Conservation (phyloP, 2,797 vertebrate genomes). For the Pelodytes ibericus region DNA sequence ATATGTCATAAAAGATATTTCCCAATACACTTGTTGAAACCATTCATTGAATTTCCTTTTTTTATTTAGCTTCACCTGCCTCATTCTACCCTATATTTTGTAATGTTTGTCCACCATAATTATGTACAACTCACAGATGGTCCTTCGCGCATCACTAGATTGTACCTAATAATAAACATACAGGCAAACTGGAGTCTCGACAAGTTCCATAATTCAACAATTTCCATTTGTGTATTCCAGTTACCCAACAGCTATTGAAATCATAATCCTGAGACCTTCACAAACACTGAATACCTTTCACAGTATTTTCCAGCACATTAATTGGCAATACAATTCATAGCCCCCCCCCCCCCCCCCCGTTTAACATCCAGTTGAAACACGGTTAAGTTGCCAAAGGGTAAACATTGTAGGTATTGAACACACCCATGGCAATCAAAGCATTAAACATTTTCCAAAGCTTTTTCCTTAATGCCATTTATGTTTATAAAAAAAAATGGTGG, state of each 20-base stretch:
- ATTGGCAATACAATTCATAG: no score
- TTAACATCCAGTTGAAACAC: background rate
- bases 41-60: conserved; percentile 29
- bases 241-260: conserved; percentile 16
- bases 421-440: background rate
- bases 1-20: conserved; percentile 44
- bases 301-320: background rate
- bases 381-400: background rate
- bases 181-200: conserved; percentile 3
- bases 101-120: conserved; percentile 12
- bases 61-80: background rate
- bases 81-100: conserved; percentile 23
- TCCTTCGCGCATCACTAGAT: conserved; percentile 7
- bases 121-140: conserved; percentile 13
- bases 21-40: conserved; percentile 49
- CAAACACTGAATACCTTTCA: background rate
- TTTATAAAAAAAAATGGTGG: conserved; percentile 19
- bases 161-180: conserved; percentile 32
- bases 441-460: background rate
- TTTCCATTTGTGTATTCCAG: conserved; percentile 1
- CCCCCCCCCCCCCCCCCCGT: no score
- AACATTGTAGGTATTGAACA: no score
- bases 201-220: conserved; percentile 26
- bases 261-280: conserved; percentile 4
- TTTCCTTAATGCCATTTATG: conserved; percentile 3